Evolutionary conservation across 2,888 invertebrate genomes (phyloP), one percentile per base, ranked within the genome.

Genomic region (Trachelus troglodyta): DNA sequence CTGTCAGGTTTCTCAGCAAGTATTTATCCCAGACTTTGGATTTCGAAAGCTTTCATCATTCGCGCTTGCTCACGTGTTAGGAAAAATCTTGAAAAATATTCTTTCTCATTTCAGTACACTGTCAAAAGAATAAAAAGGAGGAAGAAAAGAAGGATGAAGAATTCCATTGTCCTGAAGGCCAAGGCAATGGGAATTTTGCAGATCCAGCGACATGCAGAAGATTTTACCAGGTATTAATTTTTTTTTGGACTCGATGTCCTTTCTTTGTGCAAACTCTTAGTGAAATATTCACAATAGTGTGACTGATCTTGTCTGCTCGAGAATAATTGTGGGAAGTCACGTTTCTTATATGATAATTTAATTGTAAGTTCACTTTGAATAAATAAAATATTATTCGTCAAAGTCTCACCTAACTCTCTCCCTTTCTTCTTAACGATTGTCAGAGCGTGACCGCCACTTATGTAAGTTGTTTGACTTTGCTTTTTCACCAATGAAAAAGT

Each of bases 121-220:
- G 92, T 79, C 93, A 93, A 86, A 92, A 92, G 81, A 87, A 85
- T 75, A 92, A 91, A 82, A 89, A 89, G 82, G 92, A 92, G 81
- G 92, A 94, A 84, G 94, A 94, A 81, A 93, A 93, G 84, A 93
- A 94, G 85, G 90, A 92, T 74, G 94, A 94, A 84, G 95, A 96
- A 75, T 97, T 95, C 87, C 92, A 93, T 80, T 97, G 97, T 91
- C 97, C 97, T n/a, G 95, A 95, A 91, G 95, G 95, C 74, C 94
- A 94, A 85, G 97, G 96, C 81, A 97, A 96, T 92, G 97, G 97
- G 80, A 97, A 97, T 91, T 97, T 95, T 89, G 97, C 97, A 33
- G 97, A 97, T 92, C 97, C 97, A 15, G 96, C 94, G 74, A 97
- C 96, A 56, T 97, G 97, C 91, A 94, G 97, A 87, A 93, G 97